phyloP scores from a whole-genome alignment of 1,140 invertebrate genomes.

The Atta texana region DNA sequence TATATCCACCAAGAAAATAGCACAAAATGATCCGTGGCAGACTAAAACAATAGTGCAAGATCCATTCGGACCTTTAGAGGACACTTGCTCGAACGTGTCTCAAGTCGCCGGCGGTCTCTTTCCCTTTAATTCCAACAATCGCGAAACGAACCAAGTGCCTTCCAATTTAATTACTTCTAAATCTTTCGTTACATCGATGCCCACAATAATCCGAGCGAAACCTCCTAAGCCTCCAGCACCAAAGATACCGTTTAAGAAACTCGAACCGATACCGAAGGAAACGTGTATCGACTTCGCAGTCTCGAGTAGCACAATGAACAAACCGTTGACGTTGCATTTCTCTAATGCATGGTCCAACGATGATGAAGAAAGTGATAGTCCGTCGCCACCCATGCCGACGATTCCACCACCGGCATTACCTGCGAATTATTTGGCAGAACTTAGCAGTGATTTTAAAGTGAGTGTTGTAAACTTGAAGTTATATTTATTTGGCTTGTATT shows the following conservation, averaged over 20 bases:
- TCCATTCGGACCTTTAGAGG: conserved; percentile 79
- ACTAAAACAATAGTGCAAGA: conserved; percentile 74
- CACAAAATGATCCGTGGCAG: conserved; percentile 82
- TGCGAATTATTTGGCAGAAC: conserved; percentile 83
- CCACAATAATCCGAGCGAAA: conserved; percentile 89
- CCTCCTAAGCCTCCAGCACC: conserved; percentile 77
- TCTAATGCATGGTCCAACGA: conserved; percentile 74
- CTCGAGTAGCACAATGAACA: conserved; percentile 27
- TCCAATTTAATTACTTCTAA: conserved; percentile 58
- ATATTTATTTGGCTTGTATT: background rate
- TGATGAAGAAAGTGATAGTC: conserved; percentile 72
- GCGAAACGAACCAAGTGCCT: conserved; percentile 68
- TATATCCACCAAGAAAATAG: conserved; percentile 70
- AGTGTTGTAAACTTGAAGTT: conserved; percentile 42
- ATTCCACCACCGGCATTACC: conserved; percentile 91
- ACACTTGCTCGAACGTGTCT: conserved; percentile 51
- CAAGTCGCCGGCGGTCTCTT: conserved; percentile 78
- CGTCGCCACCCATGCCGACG: conserved; percentile 92
- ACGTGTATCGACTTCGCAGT: conserved; percentile 2
- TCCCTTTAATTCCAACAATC: conserved; percentile 75
- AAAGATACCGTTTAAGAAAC: conserved; percentile 70
- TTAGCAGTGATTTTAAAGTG: conserved; percentile 73
- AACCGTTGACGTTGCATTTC: conserved; percentile 69
- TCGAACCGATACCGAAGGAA: conserved; percentile 41
- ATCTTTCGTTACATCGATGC: conserved; percentile 82